Percentiles rank a stretch among this genome's conserved stretches.
Conservation (phyloP, 2,888 invertebrate genomes). For the Ernsta delagoae region DNA sequence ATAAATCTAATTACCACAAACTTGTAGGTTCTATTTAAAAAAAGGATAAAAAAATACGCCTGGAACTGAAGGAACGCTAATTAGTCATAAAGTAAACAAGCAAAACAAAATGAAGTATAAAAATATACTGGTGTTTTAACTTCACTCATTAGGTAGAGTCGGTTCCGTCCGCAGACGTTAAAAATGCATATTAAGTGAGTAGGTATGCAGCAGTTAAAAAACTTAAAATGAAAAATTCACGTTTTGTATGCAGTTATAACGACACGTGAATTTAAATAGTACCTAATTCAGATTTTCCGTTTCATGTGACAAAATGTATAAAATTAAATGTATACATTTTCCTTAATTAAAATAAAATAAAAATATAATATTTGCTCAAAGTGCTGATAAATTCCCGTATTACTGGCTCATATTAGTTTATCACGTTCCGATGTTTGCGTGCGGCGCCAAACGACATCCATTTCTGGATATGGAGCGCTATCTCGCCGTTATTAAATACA, state of each 20-base stretch:
- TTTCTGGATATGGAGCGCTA: constrained; percentile 26
- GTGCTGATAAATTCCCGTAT: constrained; percentile 8
- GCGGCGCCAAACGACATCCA: constrained; percentile 31
- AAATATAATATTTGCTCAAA: no score
- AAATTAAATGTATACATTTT: no score
- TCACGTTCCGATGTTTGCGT: constrained; percentile 30
- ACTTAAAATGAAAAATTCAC: background rate
- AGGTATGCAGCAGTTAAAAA: constrained; percentile 5
- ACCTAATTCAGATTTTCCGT: no score
- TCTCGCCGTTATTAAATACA: constrained; percentile 39
- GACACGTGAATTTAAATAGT: no score
- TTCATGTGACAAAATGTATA: no score
- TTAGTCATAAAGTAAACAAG: constrained; percentile 4
- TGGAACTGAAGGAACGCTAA: constrained; percentile 6
- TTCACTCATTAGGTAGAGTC: constrained; percentile 7
- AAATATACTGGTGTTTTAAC: constrained; percentile 5
- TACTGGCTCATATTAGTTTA: constrained; percentile 16
- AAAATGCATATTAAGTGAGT: constrained; percentile 3
- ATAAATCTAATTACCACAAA: background rate
- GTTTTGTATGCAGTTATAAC: no score
- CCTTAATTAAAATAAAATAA: no score
- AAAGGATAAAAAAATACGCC: background rate
- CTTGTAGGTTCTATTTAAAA: background rate
- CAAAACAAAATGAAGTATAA: background rate
- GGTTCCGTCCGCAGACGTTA: constrained; percentile 2